Evolutionary conservation across 2,888 invertebrate species (phyloP).

Genomic region (Lithodes maja): DNA sequence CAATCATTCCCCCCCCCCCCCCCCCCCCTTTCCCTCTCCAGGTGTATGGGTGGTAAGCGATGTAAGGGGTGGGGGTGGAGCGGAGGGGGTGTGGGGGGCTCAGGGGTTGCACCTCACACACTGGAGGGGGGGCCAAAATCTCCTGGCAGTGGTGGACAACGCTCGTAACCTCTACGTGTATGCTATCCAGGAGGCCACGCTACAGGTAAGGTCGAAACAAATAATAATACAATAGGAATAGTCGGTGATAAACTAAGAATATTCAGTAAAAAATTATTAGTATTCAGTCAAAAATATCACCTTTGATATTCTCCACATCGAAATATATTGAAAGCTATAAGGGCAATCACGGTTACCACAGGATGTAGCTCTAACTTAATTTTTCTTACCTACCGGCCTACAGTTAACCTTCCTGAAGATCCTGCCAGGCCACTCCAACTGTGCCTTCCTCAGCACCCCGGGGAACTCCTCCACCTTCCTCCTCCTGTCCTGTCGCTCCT

Average conservation of each 20-base stretch:
- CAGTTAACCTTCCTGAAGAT: not conserved
- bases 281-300: too few relatives aligned
- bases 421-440: not conserved
- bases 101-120: conserved; percentile 17
- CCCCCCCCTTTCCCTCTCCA: not conserved
- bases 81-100: not conserved
- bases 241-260: too few relatives aligned
- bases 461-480: too few relatives aligned
- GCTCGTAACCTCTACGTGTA: conserved; percentile 2
- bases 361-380: too few relatives aligned
- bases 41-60: conserved; percentile 10
- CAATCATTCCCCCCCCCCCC: too few relatives aligned
- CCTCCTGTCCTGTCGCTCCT: too few relatives aligned
- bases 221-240: too few relatives aligned
- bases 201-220: not conserved
- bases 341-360: too few relatives aligned
- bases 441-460: not conserved
- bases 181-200: conserved; percentile 1
- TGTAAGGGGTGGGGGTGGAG: not conserved
- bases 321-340: too few relatives aligned
- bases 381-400: not conserved
- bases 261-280: too few relatives aligned
- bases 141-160: conserved; percentile 12
- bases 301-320: too few relatives aligned
- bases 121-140: conserved; percentile 28